Base-by-base conservation (phyloP, 2,888 invertebrate genomes). In the Drosophila melanosoma region DNA sequence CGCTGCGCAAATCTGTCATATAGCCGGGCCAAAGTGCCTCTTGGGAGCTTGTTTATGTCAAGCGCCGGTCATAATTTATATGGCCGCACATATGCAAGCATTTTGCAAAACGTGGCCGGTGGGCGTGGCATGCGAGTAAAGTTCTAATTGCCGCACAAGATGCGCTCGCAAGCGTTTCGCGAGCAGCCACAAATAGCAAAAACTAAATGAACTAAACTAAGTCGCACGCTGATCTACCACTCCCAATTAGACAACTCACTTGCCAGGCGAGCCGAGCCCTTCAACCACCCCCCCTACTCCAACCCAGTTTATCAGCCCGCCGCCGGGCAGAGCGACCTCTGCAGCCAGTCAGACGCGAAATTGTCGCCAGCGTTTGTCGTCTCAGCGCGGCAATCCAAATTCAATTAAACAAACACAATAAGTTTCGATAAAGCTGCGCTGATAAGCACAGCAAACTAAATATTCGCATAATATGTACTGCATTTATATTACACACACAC, bases 1-100 rank as follows among this genome's bases (percentile, higher is more conserved):
- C 87, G 74, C 69, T 85, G 74, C 70, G 79, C 76, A 92, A 92
- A 93, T 93, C 92, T 92, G 92, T 92, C 92, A 92, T 92, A 92
- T 90, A 92, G 91, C 81, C 78, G 58, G 56, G 78, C 76, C 87
- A 91, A 92, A 91, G 90, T 91, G 90, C 89, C 93, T 92, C 93
- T 90, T 89, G 93, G 93, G 93, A 92, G 89, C 90, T 91, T 90
- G 91, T 93, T 93, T 93, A 92, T 93, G 93, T 93, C 93, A 93
- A 91, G 87, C 88, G 81, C 76, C 74, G 81, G 74, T 80, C 83
- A 90, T 92, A 91, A 91, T 91, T 92, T 91, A 91, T 91, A 77
- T 77, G 70, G 68, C 48, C 54, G 67, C 78, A 75, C 79, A 82
- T 82, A 85, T 85, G 86, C 71, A 82, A 71, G 70, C 67, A 89